Evolutionary conservation across 2,797 vertebrate genomes (phyloP), one percentile per base, ranked within the genome.

Genomic region (Phyllotis vaccarum): DNA sequence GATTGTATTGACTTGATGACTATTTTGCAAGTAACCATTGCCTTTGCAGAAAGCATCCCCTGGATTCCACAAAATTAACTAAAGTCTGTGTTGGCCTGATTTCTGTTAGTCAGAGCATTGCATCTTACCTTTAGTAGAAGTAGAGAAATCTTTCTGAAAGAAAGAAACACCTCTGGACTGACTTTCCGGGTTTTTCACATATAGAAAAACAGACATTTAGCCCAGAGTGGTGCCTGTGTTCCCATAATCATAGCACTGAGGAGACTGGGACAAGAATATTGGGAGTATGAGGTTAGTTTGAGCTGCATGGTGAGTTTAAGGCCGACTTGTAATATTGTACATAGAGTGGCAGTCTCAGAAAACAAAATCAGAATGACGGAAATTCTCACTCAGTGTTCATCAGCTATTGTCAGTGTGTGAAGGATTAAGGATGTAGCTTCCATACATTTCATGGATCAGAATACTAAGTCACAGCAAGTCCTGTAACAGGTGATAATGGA

Each of bases 111-210:
- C 89, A 52, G 66, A 91, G n/a, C 5, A 56, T 19, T 62, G 7
- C 19, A 4, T 68, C 37, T 90, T 72, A 76, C 91, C 64, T 66
- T 72, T 58, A 75, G 60, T 83, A 29, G 34, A 27, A 37, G 66
- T 66, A 90, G 66, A 16, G 58, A 79, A 49, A 82, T 85, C n/a
- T 80, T 91, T 62, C 79, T 92, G 21, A 81, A 34, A 83, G 29
- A 68, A 58, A 19, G 86, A 29, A 60, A n/a, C 11, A 64, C 16
- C 14, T 52, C 24, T 68, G n/a, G n/a, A n/a, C n/a, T n/a, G 76
- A 58, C 31, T 91, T 49, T 64, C 7, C 29, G 43, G 17, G 34
- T 70, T 75, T 80, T 34, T 80, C 21, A 16, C 4, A 12, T 43
- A 46, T 19, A 46, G 5, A 82, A 62, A 76, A 89, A 34, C 5